Base-by-base conservation (phyloP, 2,888 invertebrate genomes). In the Tinea semifulvella region DNA sequence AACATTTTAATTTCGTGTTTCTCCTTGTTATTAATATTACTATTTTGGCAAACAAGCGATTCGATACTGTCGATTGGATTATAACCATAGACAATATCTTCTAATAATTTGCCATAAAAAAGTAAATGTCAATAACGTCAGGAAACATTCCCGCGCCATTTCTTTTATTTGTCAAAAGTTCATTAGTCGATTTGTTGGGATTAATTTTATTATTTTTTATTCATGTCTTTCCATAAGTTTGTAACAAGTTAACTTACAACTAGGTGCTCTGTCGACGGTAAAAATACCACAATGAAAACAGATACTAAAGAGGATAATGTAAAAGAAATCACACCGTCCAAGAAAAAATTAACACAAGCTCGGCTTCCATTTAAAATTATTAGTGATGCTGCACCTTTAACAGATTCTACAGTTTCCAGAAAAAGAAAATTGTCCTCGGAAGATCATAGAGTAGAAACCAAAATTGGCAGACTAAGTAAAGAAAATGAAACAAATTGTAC, bases 261-360 rank as follows among this genome's bases (percentile, higher is more conserved):
- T n/a, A n/a, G n/a, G n/a, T n/a, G n/a, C n/a, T n/a, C n/a, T n/a
- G n/a, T 22, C 25, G 6, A 7, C 7, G 35, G 2, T 13, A 11
- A 35, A 14, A 35, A 35, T 35, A 14, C 8, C 35, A 35, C 8
- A 10, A 35, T 35, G 35, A 35, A 35, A 13, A 8, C 35, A 11
- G 35, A 5, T 35, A 13, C 3, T 35, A 3, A 13, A 11, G 35
- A 35, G 14, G 35, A 35, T 35, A 26, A 26, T 6, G 2, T 11
- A 8, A 7, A 31, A 43, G 70, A 72, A 52, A 58, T 72, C 52
- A 79, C 76, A 35, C 79, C 80, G 25, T 73, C 77, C 8, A 77
- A 75, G 58, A 87, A 85, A 58, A 86, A 85, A 56, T 61, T 87
- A 44, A 84, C 82, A 51, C 87, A 87, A 63, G 85, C 85, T 50